phyloP scores from a whole-genome alignment of 2,113 vertebrate genomes.

The Lota lota region DNA sequence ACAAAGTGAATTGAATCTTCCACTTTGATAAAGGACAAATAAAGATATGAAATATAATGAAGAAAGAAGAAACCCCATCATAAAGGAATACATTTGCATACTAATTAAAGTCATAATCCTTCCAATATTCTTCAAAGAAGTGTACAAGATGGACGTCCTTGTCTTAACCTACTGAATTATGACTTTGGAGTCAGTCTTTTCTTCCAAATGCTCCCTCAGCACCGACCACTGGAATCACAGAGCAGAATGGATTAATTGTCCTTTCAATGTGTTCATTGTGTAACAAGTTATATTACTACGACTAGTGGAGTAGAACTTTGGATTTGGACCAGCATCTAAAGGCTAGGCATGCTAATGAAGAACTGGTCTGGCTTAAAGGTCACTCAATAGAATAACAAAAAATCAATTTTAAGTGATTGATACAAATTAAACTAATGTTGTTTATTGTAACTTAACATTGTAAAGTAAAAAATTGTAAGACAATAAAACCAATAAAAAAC shows the following conservation, averaged over 20 bases:
- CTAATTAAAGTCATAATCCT: slow-evolving; percentile 72
- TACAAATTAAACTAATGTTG: no score
- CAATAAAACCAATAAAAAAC: no score
- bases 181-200: slow-evolving; percentile 17
- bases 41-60: slow-evolving; percentile 73
- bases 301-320: no score
- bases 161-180: slow-evolving; percentile 52
- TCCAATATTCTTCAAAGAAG: slow-evolving; percentile 57
- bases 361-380: no score
- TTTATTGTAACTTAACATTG: no score
- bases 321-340: no score
- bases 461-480: no score
- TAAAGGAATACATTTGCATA: slow-evolving; percentile 77
- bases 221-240: slow-evolving; percentile 33
- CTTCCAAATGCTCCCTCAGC: background rate
- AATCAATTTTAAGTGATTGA: no score
- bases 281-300: slow-evolving; percentile 5
- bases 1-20: slow-evolving; percentile 58
- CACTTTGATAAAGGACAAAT: slow-evolving; percentile 66
- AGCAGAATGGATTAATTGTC: slow-evolving; percentile 42
- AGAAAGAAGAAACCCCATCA: slow-evolving; percentile 63
- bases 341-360: no score
- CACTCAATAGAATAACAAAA: no score
- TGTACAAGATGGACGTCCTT: slow-evolving; percentile 51
- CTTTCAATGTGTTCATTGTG: slow-evolving; percentile 63